Evolutionary conservation across 2,797 vertebrate species (phyloP), one percentile per base, ranked within the genome.

Genomic region (Austrolebias charrua): DNA sequence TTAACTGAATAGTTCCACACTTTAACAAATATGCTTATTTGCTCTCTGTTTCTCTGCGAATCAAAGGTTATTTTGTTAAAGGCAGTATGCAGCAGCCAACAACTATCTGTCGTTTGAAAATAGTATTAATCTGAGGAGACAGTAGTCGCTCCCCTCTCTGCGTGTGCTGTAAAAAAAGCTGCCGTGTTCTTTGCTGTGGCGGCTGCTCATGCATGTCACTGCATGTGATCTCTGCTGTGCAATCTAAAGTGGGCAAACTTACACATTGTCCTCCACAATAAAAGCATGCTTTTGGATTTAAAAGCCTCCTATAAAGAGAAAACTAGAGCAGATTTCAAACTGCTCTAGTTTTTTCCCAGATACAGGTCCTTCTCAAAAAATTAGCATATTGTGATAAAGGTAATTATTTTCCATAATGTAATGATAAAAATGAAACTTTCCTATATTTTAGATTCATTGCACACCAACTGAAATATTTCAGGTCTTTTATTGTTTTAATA

Each of bases 1-100:
- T 78, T 78, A 60, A 74, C 66, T 69, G 49, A 73, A 48, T 24
- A 61, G 47, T 67, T 60, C 13, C 35, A 69, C 75, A 64, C 65
- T 72, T 79, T 55, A 55, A 62, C 44, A 48, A 50, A 66, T 40
- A 4, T 28, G 29, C 46, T 59, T 14, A 15, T 73, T 84, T 53
- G n/a, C 29, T 69, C 52, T 46, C 20, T 50, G 38, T 38, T 38
- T 52, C 46, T 45, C 40, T 38, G 48, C 58, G 14, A 46, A 46
- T 40, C 31, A n/a, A 47, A 33, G 15, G 12, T 10, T 38, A 10
- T 38, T 38, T 38, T 9, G 2, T 11, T 38, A 38, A 38, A 38
- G 35, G 10, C 31, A 3, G 6, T 33, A 33, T 9, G 31, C 31
- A 33, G 6, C 31, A 33, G 31, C 35, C 35, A 11, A 38, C 35